Conservation (phyloP, 2,888 invertebrate species). For the Mystacides longicornis region DNA sequence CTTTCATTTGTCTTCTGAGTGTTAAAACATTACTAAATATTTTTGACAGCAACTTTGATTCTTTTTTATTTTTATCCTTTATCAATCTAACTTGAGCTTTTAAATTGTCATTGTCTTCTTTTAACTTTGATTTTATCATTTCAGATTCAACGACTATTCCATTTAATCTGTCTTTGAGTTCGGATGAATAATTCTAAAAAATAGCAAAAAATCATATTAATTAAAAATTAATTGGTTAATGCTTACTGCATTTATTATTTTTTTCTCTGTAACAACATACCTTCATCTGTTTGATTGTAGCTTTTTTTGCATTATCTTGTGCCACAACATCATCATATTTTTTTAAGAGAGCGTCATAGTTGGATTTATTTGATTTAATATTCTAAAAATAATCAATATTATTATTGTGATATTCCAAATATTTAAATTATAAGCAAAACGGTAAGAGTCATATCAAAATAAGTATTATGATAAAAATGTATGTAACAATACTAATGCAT, state of each 20-base stretch:
- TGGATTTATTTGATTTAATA: background rate
- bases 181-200: slow-evolving; percentile 32
- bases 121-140: slow-evolving; percentile 27
- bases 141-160: slow-evolving; percentile 31
- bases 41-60: too few species aligned
- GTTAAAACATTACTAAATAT: too few species aligned
- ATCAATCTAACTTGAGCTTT: slow-evolving; percentile 5
- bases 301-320: background rate
- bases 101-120: slow-evolving; percentile 27
- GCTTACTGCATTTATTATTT: background rate
- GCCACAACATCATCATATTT: background rate
- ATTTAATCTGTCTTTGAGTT: slow-evolving; percentile 32
- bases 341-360: background rate
- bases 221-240: background rate
- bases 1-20: too few species aligned
- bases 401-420: background rate
- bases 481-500: too few species aligned
- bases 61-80: too few species aligned
- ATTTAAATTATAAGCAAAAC: background rate
- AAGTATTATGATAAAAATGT: too few species aligned
- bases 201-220: slow-evolving; percentile 7
- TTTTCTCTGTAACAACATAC: slow-evolving; percentile 4
- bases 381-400: background rate
- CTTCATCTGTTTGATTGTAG: slow-evolving; percentile 16
- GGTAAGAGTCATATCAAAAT: too few species aligned